Percentiles rank a stretch among this genome's conserved stretches.
Conservation (phyloP, 2,888 invertebrate genomes). For the Agrotis segetum region DNA sequence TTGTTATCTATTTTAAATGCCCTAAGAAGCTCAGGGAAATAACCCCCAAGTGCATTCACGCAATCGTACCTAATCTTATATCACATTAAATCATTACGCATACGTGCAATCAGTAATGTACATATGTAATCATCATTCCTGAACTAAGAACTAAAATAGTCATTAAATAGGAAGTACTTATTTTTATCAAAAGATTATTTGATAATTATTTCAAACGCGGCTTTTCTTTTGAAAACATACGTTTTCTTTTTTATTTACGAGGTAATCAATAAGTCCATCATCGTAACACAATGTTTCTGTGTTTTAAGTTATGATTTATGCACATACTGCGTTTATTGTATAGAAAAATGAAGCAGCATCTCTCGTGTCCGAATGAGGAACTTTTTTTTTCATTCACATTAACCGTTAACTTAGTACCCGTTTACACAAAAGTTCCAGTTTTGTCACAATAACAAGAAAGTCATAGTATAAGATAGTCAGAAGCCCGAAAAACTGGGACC, state of each 20-base stretch:
- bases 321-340: no score
- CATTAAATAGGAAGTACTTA: neutral
- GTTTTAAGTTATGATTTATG: no score
- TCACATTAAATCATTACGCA: neutral
- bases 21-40: neutral
- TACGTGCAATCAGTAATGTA: conserved; percentile 1
- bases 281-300: no score
- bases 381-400: no score
- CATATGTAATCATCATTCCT: neutral
- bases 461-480: neutral
- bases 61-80: conserved; percentile 5
- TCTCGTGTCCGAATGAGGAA: no score
- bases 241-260: neutral
- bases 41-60: neutral
- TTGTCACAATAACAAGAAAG: no score
- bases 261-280: neutral
- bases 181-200: neutral
- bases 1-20: neutral
- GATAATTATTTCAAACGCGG: neutral
- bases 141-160: conserved; percentile 6
- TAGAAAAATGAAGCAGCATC: no score
- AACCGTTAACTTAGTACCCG: no score
- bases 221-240: neutral
- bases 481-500: neutral
- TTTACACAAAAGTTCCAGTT: no score